These are phyloP conservation scores for Hystrix brachyura DNA, from an alignment of 2,113 vertebrate genomes.

Conservation along the genomic window DNA sequence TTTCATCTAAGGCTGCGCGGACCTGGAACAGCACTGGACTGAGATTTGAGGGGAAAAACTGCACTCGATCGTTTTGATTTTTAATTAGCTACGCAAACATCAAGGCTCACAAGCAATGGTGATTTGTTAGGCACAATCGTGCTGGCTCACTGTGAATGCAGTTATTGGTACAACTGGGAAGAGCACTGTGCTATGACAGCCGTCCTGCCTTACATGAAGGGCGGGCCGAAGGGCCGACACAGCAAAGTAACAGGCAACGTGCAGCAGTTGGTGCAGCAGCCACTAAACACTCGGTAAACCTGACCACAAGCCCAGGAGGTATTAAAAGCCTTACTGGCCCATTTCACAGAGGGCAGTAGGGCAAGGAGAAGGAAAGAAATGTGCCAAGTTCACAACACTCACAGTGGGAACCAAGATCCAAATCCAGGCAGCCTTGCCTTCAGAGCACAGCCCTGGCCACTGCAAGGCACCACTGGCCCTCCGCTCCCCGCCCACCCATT, in stretches of 20 bases:
- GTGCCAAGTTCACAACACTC: background rate
- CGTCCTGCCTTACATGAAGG: accelerated
- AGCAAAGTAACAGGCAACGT: no score
- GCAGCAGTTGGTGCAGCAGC: no score
- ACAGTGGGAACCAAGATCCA: no score
- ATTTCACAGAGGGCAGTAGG: background rate
- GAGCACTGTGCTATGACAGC: background rate
- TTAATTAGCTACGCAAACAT: background rate
- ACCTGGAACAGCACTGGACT: background rate
- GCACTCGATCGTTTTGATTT: accelerated
- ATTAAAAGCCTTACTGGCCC: background rate
- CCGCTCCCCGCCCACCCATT: accelerated
- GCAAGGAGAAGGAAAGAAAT: background rate
- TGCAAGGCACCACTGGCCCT: background rate
- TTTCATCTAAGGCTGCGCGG: background rate
- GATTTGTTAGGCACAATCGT: accelerated
- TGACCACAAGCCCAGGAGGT: background rate
- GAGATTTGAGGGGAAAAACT: background rate
- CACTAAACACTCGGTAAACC: no score
- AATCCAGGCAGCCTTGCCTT: background rate
- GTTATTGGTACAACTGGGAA: accelerated
- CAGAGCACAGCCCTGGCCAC: background rate
- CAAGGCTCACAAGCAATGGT: background rate
- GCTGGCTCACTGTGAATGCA: accelerated
- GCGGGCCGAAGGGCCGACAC: no score